Evolutionary conservation across 2,113 vertebrate genomes (phyloP).

Genomic region (Ochotona curzoniae): DNA sequence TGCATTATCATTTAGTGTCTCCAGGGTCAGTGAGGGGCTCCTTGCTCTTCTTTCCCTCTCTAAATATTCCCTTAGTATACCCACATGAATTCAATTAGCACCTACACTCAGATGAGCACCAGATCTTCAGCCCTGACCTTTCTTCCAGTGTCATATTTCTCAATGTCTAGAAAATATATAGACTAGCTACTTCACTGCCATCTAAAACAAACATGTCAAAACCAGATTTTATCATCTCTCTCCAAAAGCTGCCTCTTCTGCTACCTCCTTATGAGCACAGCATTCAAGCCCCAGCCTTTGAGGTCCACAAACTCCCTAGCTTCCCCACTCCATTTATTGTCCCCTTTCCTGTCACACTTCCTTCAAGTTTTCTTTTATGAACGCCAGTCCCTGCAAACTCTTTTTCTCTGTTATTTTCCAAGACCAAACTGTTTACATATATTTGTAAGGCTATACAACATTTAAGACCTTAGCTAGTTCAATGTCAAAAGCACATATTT

Average conservation of each 20-base stretch:
- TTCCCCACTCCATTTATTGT: background rate
- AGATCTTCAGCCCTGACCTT: slow-evolving; percentile 27
- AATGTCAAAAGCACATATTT: background rate
- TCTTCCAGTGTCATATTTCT: slow-evolving; percentile 50
- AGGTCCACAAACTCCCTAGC: background rate
- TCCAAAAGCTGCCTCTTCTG: background rate
- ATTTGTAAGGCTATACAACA: background rate
- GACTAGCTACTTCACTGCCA: slow-evolving; percentile 12
- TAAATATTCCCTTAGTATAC: background rate
- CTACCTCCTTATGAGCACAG: background rate
- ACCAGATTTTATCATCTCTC: background rate
- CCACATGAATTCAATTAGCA: slow-evolving; percentile 40
- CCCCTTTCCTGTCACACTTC: background rate
- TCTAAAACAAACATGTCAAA: slow-evolving; percentile 24
- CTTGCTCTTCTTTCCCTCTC: background rate
- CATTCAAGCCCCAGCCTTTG: accelerated
- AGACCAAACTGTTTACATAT: background rate
- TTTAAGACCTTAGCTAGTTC: background rate
- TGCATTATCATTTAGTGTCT: background rate
- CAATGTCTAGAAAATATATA: slow-evolving; percentile 39
- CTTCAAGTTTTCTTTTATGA: background rate
- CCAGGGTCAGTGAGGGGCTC: background rate
- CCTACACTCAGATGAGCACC: slow-evolving; percentile 2
- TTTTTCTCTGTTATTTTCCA: background rate
- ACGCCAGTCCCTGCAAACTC: background rate